Evolutionary conservation across 2,888 invertebrate species (phyloP), one percentile per base, ranked within the genome.

Genomic region (Empis stercorea): DNA sequence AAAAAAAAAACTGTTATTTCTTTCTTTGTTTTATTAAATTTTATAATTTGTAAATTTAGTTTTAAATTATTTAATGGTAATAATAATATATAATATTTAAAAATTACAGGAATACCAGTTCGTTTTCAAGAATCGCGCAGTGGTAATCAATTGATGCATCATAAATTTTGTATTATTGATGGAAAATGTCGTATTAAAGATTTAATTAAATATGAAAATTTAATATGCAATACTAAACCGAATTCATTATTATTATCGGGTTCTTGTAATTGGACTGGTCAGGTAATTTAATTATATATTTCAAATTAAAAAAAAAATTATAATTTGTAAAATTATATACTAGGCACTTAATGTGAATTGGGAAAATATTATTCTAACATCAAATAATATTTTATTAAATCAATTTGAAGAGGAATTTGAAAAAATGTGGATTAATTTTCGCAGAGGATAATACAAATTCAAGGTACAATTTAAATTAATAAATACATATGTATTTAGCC

Each of bases 161-260:
- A 68, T 52, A 68, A 68, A 50, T 68, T 62, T 51, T 59, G 63
- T 47, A 52, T 68, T 32, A 49, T 68, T 7, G 68, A 68, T 48
- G 60, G 58, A 7, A 52, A 52, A 3, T 34, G 43, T 11, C 60
- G 63, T 9, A 55, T 51, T 38, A 47, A 46, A 15, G 47, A 45
- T 30, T 49, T 59, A 30, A 40, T 23, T 4, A 40, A n/a, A 23
- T 40, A 1, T 11, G 11, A 20, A 3, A 10, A n/a, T 3, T 3
- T 10, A 16, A 34, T 39, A 34, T 41, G 20, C 27, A 46, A 45
- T 44, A 17, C 20, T 2, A 17, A 44, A 11, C 2, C 41, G 10
- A 27, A 32, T 10, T 54, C 54, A 38, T 30, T 59, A 1, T 6
- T 60, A 2, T 23, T 65, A 10, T 60, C 52, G 10, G 65, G 65